These are phyloP conservation scores for Cynopterus sphinx DNA, from an alignment of 2,797 vertebrate genomes.

Conservation along the genomic window DNA sequence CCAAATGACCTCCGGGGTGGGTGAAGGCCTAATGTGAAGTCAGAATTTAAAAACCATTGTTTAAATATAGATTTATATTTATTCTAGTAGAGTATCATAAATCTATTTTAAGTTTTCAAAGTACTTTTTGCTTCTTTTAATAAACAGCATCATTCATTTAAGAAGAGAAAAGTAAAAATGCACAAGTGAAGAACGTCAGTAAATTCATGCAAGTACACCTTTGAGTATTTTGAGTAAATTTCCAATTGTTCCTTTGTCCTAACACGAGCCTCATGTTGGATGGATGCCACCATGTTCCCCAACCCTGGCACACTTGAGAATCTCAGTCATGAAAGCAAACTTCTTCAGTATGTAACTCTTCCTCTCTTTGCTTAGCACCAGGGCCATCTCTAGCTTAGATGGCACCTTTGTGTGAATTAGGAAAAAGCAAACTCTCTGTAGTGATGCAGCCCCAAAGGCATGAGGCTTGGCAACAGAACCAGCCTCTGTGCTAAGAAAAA, in stretches of 20 bases:
- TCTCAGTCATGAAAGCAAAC: background rate
- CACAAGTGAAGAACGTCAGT: background rate
- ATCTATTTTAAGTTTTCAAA: background rate
- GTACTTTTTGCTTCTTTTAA: background rate
- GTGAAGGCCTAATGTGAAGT: background rate
- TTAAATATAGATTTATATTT: background rate
- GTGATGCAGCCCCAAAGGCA: background rate
- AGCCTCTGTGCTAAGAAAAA: background rate
- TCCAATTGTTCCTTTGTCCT: background rate
- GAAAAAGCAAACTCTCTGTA: background rate
- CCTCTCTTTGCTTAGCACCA: background rate
- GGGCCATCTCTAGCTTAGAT: no score
- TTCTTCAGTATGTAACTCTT: background rate
- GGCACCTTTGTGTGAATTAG: background rate
- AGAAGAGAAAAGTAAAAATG: background rate
- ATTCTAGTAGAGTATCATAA: background rate
- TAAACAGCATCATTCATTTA: background rate
- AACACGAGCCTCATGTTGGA: background rate
- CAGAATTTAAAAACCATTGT: background rate
- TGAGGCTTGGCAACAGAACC: background rate
- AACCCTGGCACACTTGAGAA: background rate
- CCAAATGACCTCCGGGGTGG: background rate
- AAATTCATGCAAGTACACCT: background rate
- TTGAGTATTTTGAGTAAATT: background rate
- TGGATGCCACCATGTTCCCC: background rate